Percentiles rank a stretch among this genome's conserved stretches.
These are phyloP conservation scores for Cotesia typhae DNA, from an alignment of 1,140 invertebrate genomes.

Conservation along the genomic window DNA sequence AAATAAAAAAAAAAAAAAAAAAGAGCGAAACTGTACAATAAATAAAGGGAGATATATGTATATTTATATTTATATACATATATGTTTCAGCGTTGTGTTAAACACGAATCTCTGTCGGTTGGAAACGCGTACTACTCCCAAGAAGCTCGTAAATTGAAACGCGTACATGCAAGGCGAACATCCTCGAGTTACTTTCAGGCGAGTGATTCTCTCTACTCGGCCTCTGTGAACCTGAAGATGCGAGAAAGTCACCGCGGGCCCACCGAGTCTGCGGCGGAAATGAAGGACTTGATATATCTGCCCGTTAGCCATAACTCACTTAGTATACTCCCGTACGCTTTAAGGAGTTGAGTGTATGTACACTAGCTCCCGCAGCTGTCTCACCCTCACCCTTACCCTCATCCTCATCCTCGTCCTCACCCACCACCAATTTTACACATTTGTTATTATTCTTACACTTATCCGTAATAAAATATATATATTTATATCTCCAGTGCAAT, in stretches of 20 bases:
- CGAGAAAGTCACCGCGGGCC: conserved; percentile 39
- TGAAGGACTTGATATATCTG: conserved; percentile 63
- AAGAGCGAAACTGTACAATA: background rate
- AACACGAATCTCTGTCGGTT: conserved; percentile 27
- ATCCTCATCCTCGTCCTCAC: background rate
- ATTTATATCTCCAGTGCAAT: no score
- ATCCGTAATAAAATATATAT: no score
- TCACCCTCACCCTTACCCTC: background rate
- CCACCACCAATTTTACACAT: conserved; percentile 2
- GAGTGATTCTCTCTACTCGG: conserved; percentile 24
- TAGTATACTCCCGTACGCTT: conserved; percentile 48
- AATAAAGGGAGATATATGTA: conserved; percentile 6
- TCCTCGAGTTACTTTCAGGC: conserved; percentile 33
- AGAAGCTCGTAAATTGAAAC: conserved; percentile 30
- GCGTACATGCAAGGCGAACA: conserved; percentile 33
- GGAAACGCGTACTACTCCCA: conserved; percentile 22
- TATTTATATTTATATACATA: background rate
- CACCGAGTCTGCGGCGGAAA: conserved; percentile 58
- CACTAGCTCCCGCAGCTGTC: conserved; percentile 10
- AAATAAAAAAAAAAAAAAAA: no score
- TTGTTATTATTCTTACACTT: conserved; percentile 15
- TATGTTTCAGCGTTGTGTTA: conserved; percentile 22
- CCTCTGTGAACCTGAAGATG: conserved; percentile 31
- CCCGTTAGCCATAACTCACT: conserved; percentile 60
- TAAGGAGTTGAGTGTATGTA: background rate